These are phyloP conservation scores for Ptychoptera contaminata DNA, from an alignment of 2,888 invertebrate genomes.

Conservation along the genomic window DNA sequence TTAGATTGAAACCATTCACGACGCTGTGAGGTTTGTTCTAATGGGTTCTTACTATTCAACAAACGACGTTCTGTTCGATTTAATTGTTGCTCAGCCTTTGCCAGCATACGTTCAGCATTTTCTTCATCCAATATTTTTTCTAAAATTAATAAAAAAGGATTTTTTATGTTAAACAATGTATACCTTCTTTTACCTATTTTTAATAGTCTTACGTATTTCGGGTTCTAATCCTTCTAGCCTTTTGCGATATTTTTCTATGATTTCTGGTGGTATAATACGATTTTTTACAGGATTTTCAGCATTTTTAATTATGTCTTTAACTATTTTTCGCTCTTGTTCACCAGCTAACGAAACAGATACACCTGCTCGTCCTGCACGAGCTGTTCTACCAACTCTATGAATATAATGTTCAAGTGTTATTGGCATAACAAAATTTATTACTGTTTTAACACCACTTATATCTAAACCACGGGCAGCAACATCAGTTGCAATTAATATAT, in stretches of 20 bases:
- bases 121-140: constrained; percentile 71
- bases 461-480: constrained; percentile 86
- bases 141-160: constrained; percentile 11
- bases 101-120: constrained; percentile 62
- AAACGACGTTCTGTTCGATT: constrained; percentile 52
- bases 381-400: constrained; percentile 88
- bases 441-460: constrained; percentile 93
- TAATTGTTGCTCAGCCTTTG: constrained; percentile 71
- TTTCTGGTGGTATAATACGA: constrained; percentile 73
- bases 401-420: constrained; percentile 91
- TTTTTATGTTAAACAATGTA: not conserved
- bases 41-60: constrained; percentile 34
- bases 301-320: constrained; percentile 81
- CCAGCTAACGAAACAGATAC: constrained; percentile 91
- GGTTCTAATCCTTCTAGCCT: constrained; percentile 57
- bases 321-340: constrained; percentile 76
- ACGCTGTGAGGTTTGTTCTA: constrained; percentile 18
- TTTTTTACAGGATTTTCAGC: constrained; percentile 76
- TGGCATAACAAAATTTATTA: constrained; percentile 93
- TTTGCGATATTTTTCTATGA: constrained; percentile 70
- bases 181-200: not conserved
- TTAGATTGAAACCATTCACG: constrained; percentile 79
- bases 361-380: constrained; percentile 85
- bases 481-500: constrained; percentile 87
- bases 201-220: constrained; percentile 46